Evolutionary conservation across 2,113 vertebrate species (phyloP).

Genomic region (Albula goreensis): DNA sequence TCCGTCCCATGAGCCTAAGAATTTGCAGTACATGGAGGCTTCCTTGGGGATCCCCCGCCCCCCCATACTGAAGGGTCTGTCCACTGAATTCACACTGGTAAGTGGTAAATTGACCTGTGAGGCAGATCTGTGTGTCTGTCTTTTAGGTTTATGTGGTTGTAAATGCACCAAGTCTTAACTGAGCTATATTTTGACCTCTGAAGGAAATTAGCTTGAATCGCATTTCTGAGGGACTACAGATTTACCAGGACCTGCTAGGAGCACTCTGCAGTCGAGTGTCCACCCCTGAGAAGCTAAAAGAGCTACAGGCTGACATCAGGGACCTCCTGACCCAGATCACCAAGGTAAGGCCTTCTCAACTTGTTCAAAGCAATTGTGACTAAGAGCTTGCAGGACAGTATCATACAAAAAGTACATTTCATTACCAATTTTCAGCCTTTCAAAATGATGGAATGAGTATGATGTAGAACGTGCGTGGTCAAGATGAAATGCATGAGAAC

Average conservation of each 20-base stretch:
- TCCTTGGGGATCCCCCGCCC: slow-evolving; percentile 50
- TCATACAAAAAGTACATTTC: background rate
- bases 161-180: background rate
- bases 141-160: background rate
- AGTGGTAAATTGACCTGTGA: no score
- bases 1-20: slow-evolving; percentile 38
- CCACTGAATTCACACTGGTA: slow-evolving; percentile 53
- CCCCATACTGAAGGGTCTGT: slow-evolving; percentile 49
- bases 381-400: background rate
- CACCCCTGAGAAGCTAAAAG: slow-evolving; percentile 21
- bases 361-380: background rate
- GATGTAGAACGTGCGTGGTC: background rate
- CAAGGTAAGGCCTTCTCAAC: slow-evolving; percentile 45
- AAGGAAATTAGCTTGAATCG: slow-evolving; percentile 53
- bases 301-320: slow-evolving; percentile 51
- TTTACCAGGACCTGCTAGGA: slow-evolving; percentile 53
- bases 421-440: background rate
- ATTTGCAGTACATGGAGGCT: slow-evolving; percentile 42
- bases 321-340: slow-evolving; percentile 55
- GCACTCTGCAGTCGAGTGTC: slow-evolving; percentile 26
- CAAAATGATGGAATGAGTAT: background rate
- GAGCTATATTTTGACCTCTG: background rate
- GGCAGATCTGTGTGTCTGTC: background rate
- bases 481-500: background rate
- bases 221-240: slow-evolving; percentile 59